phyloP scores from a whole-genome alignment of 2,113 vertebrate genomes.

The Albula glossodonta region DNA sequence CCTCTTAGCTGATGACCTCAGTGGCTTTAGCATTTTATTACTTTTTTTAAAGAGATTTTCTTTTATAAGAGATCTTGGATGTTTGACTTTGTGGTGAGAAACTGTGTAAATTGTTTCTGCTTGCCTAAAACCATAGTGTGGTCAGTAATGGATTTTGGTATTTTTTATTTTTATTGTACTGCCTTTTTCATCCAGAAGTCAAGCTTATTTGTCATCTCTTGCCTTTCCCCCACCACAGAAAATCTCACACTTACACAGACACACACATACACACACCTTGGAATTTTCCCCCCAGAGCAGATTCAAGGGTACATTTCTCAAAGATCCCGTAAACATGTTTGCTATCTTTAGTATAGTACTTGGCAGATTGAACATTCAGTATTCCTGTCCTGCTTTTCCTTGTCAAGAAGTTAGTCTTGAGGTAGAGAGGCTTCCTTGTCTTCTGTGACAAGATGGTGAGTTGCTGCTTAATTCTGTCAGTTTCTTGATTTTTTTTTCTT shows the following conservation, averaged over 20 bases:
- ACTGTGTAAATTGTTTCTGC: slow-evolving; percentile 48
- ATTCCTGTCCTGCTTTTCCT: not conserved
- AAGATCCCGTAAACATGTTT: not conserved
- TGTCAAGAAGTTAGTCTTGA: slow-evolving; percentile 28
- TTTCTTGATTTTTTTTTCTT: slow-evolving; percentile 59
- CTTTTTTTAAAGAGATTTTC: slow-evolving; percentile 48
- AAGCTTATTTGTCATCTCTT: slow-evolving; percentile 52
- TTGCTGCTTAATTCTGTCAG: slow-evolving; percentile 64
- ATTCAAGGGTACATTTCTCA: not conserved
- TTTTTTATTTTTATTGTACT: slow-evolving; percentile 63
- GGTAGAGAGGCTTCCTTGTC: slow-evolving; percentile 60
- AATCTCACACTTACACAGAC: not conserved
- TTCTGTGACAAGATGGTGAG: slow-evolving; percentile 57
- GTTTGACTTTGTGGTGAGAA: slow-evolving; percentile 59
- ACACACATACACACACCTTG: not conserved
- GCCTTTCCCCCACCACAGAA: not conserved
- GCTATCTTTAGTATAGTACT: not conserved
- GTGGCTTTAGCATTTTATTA: slow-evolving; percentile 63
- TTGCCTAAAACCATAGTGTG: slow-evolving; percentile 73
- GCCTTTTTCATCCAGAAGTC: slow-evolving; percentile 50
- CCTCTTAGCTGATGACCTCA: slow-evolving; percentile 59
- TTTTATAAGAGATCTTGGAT: slow-evolving; percentile 54
- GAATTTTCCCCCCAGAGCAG: not conserved
- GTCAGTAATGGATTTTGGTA: slow-evolving; percentile 63
- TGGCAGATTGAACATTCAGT: not conserved